Conservation (phyloP, 2,888 invertebrate species). For the Cheilosia vulpina region DNA sequence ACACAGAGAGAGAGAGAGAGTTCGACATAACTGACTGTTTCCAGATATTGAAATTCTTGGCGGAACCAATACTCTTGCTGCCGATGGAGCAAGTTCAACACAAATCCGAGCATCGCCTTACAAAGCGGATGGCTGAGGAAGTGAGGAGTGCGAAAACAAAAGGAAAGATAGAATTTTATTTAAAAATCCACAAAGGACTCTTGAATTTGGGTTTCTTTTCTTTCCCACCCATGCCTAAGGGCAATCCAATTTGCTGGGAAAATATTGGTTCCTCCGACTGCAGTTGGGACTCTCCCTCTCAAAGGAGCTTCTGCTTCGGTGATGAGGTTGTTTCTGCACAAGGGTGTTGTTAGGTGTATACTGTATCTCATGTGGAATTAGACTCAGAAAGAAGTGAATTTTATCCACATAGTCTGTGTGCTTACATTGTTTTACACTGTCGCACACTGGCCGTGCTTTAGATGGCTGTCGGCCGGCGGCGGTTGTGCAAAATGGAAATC, state of each 20-base stretch:
- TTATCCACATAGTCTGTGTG: neutral
- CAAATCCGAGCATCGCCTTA: neutral
- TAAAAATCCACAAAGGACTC: constrained; percentile 22
- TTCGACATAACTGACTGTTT: too few species aligned
- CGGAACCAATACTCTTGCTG: neutral
- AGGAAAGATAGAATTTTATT: neutral
- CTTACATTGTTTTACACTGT: constrained; percentile 10
- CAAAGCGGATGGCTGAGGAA: neutral
- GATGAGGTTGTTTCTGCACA: constrained; percentile 38
- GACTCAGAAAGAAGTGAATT: constrained; percentile 19
- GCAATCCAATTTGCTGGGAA: constrained; percentile 26
- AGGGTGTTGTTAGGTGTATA: constrained; percentile 15
- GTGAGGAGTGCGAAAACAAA: neutral
- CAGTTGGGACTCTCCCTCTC: neutral
- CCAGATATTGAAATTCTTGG: too few species aligned
- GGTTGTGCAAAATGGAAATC: constrained; percentile 21
- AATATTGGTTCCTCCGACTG: constrained; percentile 35
- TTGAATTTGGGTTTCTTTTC: neutral
- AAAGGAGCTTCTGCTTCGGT: constrained; percentile 12
- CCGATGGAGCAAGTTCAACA: neutral
- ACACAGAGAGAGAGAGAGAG: too few species aligned
- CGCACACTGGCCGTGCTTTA: neutral
- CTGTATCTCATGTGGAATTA: constrained; percentile 13
- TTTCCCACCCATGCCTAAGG: neutral
- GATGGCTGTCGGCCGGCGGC: neutral